Evolutionary conservation across 2,113 vertebrate species (phyloP).

Genomic region (Esox niger): DNA sequence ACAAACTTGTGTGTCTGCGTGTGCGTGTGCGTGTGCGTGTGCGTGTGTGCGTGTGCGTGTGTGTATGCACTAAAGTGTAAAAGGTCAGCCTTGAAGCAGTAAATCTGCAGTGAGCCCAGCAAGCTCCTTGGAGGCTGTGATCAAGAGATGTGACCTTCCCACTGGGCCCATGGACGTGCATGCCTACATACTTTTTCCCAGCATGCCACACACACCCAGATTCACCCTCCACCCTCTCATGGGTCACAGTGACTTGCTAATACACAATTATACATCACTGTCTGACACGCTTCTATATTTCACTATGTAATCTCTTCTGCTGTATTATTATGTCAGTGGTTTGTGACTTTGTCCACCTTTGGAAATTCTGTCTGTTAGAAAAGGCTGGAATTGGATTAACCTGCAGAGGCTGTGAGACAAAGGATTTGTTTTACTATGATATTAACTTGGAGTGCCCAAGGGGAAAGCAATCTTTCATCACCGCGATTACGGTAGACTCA

Average conservation of each 20-base stretch:
- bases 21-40: not conserved
- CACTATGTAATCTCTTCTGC: not conserved
- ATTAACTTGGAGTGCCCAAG: not conserved
- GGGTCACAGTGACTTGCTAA: not conserved
- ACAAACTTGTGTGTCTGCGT: too few relatives aligned
- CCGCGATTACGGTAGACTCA: not conserved
- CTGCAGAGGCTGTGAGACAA: not conserved
- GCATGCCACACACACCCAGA: not conserved
- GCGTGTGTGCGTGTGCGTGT: not conserved
- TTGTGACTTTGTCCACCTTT: not conserved
- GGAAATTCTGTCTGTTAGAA: not conserved
- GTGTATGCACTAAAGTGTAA: not conserved
- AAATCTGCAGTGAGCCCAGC: not conserved
- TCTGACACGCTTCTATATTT: constrained; percentile 6
- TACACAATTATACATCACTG: not conserved
- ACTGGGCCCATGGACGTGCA: not conserved
- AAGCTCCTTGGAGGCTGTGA: constrained; percentile 10
- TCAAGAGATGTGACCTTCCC: constrained; percentile 9
- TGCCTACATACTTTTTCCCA: too few relatives aligned
- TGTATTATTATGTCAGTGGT: not conserved
- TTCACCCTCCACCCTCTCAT: not conserved
- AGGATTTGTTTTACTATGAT: not conserved
- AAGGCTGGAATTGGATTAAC: not conserved
- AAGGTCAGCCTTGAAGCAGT: constrained; percentile 2
- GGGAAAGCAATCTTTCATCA: not conserved